Base-by-base conservation (phyloP, 2,888 invertebrate species). In the Callinectes sapidus region DNA sequence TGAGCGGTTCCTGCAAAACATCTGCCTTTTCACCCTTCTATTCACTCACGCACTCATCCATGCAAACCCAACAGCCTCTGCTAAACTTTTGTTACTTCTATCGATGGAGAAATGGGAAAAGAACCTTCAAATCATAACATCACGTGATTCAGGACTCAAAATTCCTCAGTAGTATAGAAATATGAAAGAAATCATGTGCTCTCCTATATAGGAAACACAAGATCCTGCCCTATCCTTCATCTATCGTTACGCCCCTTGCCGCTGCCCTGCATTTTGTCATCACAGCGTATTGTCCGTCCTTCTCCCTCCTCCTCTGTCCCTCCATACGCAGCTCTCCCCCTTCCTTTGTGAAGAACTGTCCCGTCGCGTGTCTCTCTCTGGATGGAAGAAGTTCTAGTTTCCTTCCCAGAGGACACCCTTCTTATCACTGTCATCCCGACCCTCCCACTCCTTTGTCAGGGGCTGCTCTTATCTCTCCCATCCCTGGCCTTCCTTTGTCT, bases 381-480 rank as follows among this genome's bases (percentile, higher is more conserved):
- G 28, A 77, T 77, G 71, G 61, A 61, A 61, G 23, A 61, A 61
- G 23, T 61, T 23, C 61, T 77, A 28, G 71, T 77, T 77, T n/a
- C n/a, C 71, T 77, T 77, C 71, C 13, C 71, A 77, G 71, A 32
- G 71, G 71, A 77, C 71, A 32, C 71, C 28, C 71, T 28, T n/a
- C 71, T 77, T 77, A 77, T 77, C 71, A 77, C n/a, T 28, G 71
- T 77, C 71, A 77, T 77, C 71, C 71, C n/a, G 71, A 77, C 13
- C 71, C 71, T 77, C 71, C 71, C n/a, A n/a, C 23, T 28, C 71
- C 71, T 77, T 77, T 77, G 71, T 77, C 71, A 77, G 28, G n/a
- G 71, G 8, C 8, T 32, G 28, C 71, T 77, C 61, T 77, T 77
- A 77, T 77, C 71, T 77, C 71, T n/a, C 71, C n/a, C 71, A 77